Evolutionary conservation across 1,140 invertebrate species (phyloP).

Genomic region (Rhopalosiphum padi): DNA sequence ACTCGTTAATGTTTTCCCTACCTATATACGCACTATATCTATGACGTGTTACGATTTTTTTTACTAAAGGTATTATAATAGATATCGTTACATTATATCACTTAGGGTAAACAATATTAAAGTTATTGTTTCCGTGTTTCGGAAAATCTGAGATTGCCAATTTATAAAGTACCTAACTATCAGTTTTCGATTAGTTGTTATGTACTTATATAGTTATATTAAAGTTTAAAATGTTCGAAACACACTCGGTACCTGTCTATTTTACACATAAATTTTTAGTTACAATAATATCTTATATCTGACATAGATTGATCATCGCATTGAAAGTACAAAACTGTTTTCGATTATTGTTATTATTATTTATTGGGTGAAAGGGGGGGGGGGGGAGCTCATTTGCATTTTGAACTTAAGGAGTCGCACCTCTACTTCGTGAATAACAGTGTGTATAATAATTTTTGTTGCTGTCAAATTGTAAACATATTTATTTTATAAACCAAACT

Average conservation of each 20-base stretch:
- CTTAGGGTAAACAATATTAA: not conserved
- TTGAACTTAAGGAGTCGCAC: not conserved
- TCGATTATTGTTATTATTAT: too few relatives aligned
- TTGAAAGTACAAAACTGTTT: not conserved
- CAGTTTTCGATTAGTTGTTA: not conserved
- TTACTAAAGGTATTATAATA: too few relatives aligned
- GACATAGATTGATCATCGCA: not conserved
- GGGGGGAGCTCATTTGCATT: not conserved
- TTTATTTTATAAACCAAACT: not conserved
- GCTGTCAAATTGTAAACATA: not conserved
- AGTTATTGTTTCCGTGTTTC: too few relatives aligned
- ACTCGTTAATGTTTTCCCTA: not conserved
- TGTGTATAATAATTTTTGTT: not conserved
- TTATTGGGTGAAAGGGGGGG: too few relatives aligned
- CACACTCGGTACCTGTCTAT: too few relatives aligned
- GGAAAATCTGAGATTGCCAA: not conserved
- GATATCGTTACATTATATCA: too few relatives aligned
- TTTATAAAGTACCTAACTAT: not conserved
- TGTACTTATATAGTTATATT: too few relatives aligned
- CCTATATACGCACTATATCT: not conserved
- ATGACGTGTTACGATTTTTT: not conserved
- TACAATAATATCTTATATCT: not conserved
- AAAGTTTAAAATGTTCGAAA: too few relatives aligned
- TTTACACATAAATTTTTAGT: too few relatives aligned
- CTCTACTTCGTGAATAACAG: not conserved